phyloP scores from a whole-genome alignment of 2,113 vertebrate species.

The Acrocephalus kingi region DNA sequence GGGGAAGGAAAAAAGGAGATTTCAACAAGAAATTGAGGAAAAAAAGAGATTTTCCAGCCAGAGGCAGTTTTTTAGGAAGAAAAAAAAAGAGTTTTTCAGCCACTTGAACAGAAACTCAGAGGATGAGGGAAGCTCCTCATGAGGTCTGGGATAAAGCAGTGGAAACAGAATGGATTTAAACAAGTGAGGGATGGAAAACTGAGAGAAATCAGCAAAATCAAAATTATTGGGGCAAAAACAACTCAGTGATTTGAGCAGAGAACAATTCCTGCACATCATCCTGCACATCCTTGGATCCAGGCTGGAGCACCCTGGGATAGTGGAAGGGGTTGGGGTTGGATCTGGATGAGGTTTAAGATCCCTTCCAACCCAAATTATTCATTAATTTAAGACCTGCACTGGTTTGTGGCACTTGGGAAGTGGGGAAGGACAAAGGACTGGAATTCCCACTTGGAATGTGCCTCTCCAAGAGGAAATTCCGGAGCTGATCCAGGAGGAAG shows the following conservation, averaged over 20 bases:
- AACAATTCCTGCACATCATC: background rate
- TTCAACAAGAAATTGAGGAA: background rate
- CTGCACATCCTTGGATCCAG: background rate
- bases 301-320: background rate
- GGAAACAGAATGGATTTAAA: fast-evolving
- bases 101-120: fast-evolving
- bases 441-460: background rate
- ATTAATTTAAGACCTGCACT: background rate
- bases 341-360: background rate
- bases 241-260: background rate
- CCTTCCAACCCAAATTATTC: background rate
- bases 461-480: background rate
- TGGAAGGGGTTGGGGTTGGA: background rate
- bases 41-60: fast-evolving
- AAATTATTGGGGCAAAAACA: background rate
- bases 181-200: background rate
- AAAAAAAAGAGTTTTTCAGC: background rate
- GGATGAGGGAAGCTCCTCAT: background rate
- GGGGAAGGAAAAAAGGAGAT: background rate
- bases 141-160: background rate
- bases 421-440: background rate
- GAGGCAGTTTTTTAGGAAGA: background rate
- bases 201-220: background rate
- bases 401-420: background rate
- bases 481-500: background rate